Evolutionary conservation across 2,888 invertebrate species (phyloP).

Genomic region (Bombylius discolor): DNA sequence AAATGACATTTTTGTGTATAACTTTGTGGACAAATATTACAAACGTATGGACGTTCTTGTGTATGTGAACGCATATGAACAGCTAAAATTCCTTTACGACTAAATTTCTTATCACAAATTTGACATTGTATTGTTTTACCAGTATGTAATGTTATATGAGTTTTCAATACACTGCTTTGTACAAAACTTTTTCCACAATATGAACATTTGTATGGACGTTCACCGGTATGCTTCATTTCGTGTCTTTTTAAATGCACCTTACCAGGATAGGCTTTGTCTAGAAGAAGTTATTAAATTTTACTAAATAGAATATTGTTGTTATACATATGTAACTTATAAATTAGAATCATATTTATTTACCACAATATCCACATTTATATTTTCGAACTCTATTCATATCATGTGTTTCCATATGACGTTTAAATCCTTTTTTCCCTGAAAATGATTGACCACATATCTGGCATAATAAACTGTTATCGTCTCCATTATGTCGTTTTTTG

Average conservation of each 20-base stretch:
- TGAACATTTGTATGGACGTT: constrained; percentile 2
- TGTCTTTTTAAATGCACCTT: constrained; percentile 1
- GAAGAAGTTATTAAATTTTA: no score
- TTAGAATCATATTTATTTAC: background rate
- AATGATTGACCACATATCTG: background rate
- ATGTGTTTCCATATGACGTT: background rate
- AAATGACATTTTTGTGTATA: constrained; percentile 2
- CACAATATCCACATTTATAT: constrained; percentile 1
- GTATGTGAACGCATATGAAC: constrained; percentile 7
- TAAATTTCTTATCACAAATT: constrained; percentile 6
- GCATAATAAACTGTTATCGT: background rate
- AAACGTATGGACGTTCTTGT: constrained; percentile 1
- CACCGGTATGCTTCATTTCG: constrained; percentile 1
- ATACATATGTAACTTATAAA: no score
- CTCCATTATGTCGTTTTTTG: background rate
- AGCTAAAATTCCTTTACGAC: constrained; percentile 3
- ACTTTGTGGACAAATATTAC: background rate
- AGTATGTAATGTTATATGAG: constrained; percentile 5
- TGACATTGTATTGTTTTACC: constrained; percentile 7
- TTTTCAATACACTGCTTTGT: background rate
- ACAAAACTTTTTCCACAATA: constrained; percentile 1
- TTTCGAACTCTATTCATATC: background rate
- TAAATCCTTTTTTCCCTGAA: background rate
- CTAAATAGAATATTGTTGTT: no score
- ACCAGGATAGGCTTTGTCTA: constrained; percentile 4